These are phyloP conservation scores for Cosmia pyralina DNA, from an alignment of 2,888 invertebrate genomes.

Conservation along the genomic window DNA sequence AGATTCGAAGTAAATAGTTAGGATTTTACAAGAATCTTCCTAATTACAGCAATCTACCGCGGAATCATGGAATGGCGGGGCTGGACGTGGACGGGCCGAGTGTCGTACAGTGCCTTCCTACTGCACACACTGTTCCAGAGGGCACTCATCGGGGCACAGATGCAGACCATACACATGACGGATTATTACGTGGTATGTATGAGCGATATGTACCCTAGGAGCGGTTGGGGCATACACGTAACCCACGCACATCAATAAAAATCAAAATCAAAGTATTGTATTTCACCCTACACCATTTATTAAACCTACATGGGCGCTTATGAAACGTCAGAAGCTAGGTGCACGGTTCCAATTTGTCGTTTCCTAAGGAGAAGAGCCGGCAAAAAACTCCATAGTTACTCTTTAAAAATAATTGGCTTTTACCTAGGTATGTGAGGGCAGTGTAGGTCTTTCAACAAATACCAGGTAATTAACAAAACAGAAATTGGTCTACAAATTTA, in stretches of 20 bases:
- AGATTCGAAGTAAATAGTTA: background rate
- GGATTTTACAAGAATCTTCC: background rate
- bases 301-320: too few relatives aligned
- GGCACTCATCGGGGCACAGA: constrained; percentile 72
- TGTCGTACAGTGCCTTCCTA: constrained; percentile 82
- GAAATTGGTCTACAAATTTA: too few relatives aligned
- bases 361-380: too few relatives aligned
- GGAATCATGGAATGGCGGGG: constrained; percentile 84
- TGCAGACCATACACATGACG: constrained; percentile 67
- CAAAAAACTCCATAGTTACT: too few relatives aligned
- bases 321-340: too few relatives aligned
- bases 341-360: too few relatives aligned
- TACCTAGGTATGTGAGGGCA: too few relatives aligned
- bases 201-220: background rate
- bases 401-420: too few relatives aligned
- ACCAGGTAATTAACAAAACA: too few relatives aligned
- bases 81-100: constrained; percentile 80
- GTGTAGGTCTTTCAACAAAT: too few relatives aligned
- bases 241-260: background rate
- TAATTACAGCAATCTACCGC: constrained; percentile 74
- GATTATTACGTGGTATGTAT: constrained; percentile 77
- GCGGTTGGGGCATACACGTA: background rate
- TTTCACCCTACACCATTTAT: too few relatives aligned
- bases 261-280: too few relatives aligned
- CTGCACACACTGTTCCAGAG: constrained; percentile 82